phyloP scores from a whole-genome alignment of 2,797 vertebrate genomes.

The Fundulus diaphanus region DNA sequence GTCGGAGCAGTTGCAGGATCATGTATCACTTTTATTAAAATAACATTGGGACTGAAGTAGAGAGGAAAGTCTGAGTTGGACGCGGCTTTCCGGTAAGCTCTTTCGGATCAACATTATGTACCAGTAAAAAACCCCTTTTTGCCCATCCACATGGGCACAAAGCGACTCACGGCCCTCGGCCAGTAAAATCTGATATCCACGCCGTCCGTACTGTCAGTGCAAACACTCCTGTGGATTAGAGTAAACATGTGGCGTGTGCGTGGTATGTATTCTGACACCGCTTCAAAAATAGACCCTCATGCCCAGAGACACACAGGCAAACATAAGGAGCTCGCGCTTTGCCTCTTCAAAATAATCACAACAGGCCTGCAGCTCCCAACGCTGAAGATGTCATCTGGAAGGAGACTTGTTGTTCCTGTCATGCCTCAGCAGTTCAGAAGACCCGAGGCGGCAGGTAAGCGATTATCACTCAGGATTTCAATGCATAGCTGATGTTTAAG shows the following conservation, averaged over 20 bases:
- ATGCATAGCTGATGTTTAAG: background rate
- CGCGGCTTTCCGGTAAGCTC: constrained; percentile 20
- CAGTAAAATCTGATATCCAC: constrained; percentile 28
- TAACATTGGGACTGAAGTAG: constrained; percentile 17
- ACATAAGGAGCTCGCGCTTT: constrained; percentile 41
- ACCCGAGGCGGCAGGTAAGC: constrained; percentile 45
- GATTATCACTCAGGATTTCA: background rate
- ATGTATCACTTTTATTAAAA: constrained; percentile 31
- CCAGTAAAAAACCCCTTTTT: constrained; percentile 12
- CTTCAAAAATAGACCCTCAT: constrained; percentile 76
- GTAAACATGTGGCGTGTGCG: constrained; percentile 19
- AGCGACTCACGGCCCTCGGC: constrained; percentile 33
- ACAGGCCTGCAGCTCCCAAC: background rate
- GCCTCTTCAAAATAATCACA: background rate
- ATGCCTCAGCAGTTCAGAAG: background rate
- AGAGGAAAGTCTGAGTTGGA: constrained; percentile 28
- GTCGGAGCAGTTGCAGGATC: constrained; percentile 44
- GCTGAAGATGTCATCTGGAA: constrained; percentile 10
- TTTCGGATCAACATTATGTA: constrained; percentile 10
- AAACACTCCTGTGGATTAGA: constrained; percentile 18
- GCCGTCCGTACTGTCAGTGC: background rate
- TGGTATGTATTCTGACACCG: constrained; percentile 76
- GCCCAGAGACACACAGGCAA: constrained; percentile 70
- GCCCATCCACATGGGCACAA: constrained; percentile 11
- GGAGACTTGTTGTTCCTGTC: constrained; percentile 29